Evolutionary conservation across 2,797 vertebrate genomes (phyloP).

Genomic region (Crenichthys baileyi): DNA sequence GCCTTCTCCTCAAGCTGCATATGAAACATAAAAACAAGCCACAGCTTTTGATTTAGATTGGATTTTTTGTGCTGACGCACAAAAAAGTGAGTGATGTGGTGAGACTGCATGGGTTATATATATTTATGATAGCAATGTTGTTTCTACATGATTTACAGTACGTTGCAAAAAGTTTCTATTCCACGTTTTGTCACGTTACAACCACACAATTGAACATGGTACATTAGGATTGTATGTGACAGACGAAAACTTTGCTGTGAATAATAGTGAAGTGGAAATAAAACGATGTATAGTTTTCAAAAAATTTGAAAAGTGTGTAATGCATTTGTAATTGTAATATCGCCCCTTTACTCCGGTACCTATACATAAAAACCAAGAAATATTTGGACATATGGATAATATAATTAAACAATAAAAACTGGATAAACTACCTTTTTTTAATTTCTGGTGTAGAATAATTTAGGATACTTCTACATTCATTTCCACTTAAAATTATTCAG

Average conservation of each 20-base stretch:
- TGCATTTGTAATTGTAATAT: no score
- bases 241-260: background rate
- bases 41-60: constrained; percentile 67
- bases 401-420: no score
- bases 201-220: background rate
- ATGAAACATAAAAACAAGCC: constrained; percentile 74
- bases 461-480: background rate
- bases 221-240: background rate
- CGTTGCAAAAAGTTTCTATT: background rate
- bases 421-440: background rate
- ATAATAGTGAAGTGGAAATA: background rate
- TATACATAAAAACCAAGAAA: no score
- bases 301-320: background rate
- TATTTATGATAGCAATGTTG: constrained; percentile 4
- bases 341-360: no score
- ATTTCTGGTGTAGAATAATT: background rate
- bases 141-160: background rate
- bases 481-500: background rate
- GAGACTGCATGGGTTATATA: background rate
- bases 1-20: constrained; percentile 69
- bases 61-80: background rate
- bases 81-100: background rate
- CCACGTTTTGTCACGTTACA: background rate
- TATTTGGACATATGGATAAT: no score
- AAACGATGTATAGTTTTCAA: background rate